Evolutionary conservation across 2,888 invertebrate genomes (phyloP).

Genomic region (Clivina fossor): DNA sequence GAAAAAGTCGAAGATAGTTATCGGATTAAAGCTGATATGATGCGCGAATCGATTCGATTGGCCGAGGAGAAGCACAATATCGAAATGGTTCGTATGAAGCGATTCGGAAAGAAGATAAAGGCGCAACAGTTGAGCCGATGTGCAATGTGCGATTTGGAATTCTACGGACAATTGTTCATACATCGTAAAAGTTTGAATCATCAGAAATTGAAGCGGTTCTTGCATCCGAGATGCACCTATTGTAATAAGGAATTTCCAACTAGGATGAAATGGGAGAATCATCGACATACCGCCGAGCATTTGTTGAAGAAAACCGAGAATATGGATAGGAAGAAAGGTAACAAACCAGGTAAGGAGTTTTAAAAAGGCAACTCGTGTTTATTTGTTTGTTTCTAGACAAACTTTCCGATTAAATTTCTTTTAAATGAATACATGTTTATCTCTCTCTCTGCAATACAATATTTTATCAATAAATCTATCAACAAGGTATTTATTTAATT

Average conservation of each 20-base stretch:
- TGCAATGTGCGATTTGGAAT: constrained; percentile 85
- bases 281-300: constrained; percentile 75
- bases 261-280: constrained; percentile 81
- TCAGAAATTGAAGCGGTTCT: constrained; percentile 79
- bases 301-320: constrained; percentile 63
- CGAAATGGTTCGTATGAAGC: constrained; percentile 69
- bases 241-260: constrained; percentile 85
- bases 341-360: too few species aligned
- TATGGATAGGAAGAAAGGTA: constrained; percentile 48
- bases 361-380: too few species aligned
- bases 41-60: constrained; percentile 81
- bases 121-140: constrained; percentile 66
- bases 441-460: too few species aligned
- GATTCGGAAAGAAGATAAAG: constrained; percentile 69
- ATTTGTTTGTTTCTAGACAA: too few species aligned
- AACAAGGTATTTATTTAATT: too few species aligned
- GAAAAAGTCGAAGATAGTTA: constrained; percentile 75
- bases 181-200: constrained; percentile 83
- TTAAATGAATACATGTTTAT: too few species aligned
- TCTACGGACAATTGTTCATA: constrained; percentile 75
- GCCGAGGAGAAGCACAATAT: constrained; percentile 67
- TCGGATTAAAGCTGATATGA: constrained; percentile 72
- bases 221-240: constrained; percentile 79
- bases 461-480: too few species aligned
- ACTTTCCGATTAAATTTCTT: too few species aligned